Percentiles rank a stretch among this genome's conserved stretches.
These are phyloP conservation scores for Ennomos fuscantarius DNA, from an alignment of 2,888 invertebrate species.

Conservation along the genomic window DNA sequence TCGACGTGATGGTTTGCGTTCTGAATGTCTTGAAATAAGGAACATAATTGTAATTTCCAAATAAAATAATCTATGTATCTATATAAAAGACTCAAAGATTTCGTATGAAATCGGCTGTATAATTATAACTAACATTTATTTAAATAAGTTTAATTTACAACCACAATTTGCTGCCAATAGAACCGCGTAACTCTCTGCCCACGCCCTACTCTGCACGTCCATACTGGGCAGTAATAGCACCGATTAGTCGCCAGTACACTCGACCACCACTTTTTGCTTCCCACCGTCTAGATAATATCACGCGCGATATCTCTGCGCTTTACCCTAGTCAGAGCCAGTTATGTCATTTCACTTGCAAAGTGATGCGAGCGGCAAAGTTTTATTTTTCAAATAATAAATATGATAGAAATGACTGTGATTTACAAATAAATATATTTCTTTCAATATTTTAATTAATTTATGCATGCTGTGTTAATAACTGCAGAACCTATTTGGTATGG, in stretches of 20 bases:
- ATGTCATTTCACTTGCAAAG: slow-evolving; percentile 48
- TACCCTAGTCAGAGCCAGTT: slow-evolving; percentile 33
- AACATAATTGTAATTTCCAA: neutral
- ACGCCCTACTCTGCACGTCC: slow-evolving; percentile 36
- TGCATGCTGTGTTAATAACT: too few relatives aligned
- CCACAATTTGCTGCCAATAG: slow-evolving; percentile 4
- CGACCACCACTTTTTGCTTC: slow-evolving; percentile 49
- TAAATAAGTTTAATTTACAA: slow-evolving; percentile 10
- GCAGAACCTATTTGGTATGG: too few relatives aligned
- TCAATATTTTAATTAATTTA: too few relatives aligned
- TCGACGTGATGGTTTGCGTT: too few relatives aligned
- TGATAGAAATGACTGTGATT: neutral
- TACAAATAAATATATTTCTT: too few relatives aligned
- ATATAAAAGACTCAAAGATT: too few relatives aligned
- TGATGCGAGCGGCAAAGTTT: slow-evolving; percentile 10
- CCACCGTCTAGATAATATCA: slow-evolving; percentile 46
- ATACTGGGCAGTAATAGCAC: slow-evolving; percentile 48
- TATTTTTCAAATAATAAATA: neutral
- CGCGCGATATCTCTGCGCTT: slow-evolving; percentile 36
- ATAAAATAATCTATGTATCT: too few relatives aligned
- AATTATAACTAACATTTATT: neutral
- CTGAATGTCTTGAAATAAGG: too few relatives aligned
- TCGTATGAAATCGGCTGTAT: too few relatives aligned
- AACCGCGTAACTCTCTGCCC: slow-evolving; percentile 23
- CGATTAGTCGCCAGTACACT: slow-evolving; percentile 50